Base-by-base conservation (phyloP, 2,797 vertebrate species). In the Pipistrellus kuhlii region DNA sequence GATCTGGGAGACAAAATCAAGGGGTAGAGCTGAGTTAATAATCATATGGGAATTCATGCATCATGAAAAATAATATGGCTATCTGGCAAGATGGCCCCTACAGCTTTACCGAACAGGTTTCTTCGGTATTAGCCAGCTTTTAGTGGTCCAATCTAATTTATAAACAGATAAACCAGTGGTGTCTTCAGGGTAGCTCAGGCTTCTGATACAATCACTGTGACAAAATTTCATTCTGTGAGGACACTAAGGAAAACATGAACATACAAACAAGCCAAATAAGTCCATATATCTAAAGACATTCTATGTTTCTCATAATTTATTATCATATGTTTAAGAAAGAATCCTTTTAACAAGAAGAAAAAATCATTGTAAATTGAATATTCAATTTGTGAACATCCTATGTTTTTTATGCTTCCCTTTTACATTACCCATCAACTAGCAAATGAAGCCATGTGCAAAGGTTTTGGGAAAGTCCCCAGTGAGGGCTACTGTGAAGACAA, bases 401-500 rank as follows among this genome's bases (percentile, higher is more conserved):
- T 68, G 68, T 53, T 10, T 59, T 83, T 82, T 87, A 57, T 84
- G 53, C 7, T 91, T 94, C 55, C 46, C 5, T 90, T 57, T 93
- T 84, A 69, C 30, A 69, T 66, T 85, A 84, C 57, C 75, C 77
- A 96, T 93, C 93, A 94, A 96, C 94, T 35, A 94, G 59, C 51
- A 64, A 77, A 94, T 93, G 97, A 96, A 86, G 92, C 96, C 96
- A 97, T 94, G 94, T 46, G 48, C 73, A 93, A 72, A 95, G 95
- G 80, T 93, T 73, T 97, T 81, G 73, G 96, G 96, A 94, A 95
- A 94, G 75, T 94, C 96, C 97, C 97, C 96, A 96, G 97, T 90
- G 95, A 97, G 96, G 97, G 95, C 94, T 96, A 98, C 97, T 95
- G 97, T 95, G 97, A 98, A 98, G 98, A 98, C 96, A 98, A 98